These are phyloP conservation scores for Callyntrura sp. DNA, from an alignment of 2,888 invertebrate species.

Conservation along the genomic window DNA sequence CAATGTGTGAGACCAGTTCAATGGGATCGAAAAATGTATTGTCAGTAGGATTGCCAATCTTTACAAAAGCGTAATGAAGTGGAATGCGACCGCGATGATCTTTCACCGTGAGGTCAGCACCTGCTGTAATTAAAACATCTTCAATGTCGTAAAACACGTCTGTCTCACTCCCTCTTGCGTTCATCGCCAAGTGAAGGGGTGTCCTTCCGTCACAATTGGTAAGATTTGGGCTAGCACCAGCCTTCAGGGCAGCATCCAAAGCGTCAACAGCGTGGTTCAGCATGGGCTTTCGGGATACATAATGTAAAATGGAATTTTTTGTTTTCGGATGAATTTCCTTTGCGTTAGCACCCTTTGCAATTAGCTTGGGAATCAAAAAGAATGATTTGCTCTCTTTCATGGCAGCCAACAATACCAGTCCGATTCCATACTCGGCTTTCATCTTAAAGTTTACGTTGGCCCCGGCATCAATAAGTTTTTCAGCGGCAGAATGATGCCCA, in stretches of 20 bases:
- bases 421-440: conserved; percentile 40
- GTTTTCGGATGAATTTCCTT: conserved; percentile 71
- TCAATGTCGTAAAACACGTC: conserved; percentile 86
- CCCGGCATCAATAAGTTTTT: conserved; percentile 79
- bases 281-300: conserved; percentile 75
- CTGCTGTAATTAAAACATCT: conserved; percentile 85
- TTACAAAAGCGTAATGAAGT: conserved; percentile 86
- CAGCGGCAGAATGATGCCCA: conserved; percentile 59
- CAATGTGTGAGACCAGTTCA: conserved; percentile 85
- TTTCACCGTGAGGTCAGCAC: conserved; percentile 85
- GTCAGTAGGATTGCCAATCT: conserved; percentile 84
- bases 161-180: conserved; percentile 85
- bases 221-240: conserved; percentile 65
- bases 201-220: conserved; percentile 84
- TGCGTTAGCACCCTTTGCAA: conserved; percentile 79
- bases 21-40: conserved; percentile 84
- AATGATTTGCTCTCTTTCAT: conserved; percentile 51
- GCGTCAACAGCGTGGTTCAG: conserved; percentile 51
- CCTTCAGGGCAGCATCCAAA: conserved; percentile 60
- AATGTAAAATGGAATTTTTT: conserved; percentile 79
- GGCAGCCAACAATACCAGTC: conserved; percentile 55
- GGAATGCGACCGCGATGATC: conserved; percentile 85
- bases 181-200: conserved; percentile 86
- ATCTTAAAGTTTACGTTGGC: conserved; percentile 80
- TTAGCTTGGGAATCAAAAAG: conserved; percentile 74